phyloP scores from a whole-genome alignment of 2,888 invertebrate species.

The Noctua janthina region DNA sequence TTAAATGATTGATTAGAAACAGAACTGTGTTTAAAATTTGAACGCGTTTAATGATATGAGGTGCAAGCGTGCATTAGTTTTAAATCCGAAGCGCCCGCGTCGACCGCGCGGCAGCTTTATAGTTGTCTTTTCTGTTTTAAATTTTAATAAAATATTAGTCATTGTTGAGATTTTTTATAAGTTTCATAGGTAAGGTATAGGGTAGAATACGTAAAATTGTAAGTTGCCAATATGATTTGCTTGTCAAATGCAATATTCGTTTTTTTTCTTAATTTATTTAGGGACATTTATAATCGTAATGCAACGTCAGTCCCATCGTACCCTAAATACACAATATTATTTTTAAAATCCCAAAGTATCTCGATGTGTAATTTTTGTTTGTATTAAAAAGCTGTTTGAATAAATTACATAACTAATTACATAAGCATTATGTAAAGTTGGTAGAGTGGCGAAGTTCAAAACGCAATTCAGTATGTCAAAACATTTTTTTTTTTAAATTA shows the following conservation, averaged over 20 bases:
- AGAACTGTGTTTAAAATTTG: not conserved
- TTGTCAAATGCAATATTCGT: not conserved
- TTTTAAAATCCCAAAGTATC: not conserved
- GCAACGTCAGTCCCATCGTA: too few species aligned
- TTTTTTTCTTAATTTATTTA: too few species aligned
- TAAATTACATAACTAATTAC: not conserved
- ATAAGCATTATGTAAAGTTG: not conserved
- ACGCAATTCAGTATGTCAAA: too few species aligned
- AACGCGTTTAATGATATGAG: not conserved
- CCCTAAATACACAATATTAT: not conserved
- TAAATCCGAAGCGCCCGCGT: not conserved
- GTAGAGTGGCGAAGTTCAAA: not conserved
- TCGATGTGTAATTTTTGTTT: not conserved
- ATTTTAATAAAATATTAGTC: not conserved
- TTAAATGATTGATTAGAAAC: not conserved
- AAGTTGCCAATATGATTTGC: not conserved
- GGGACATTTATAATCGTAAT: too few species aligned
- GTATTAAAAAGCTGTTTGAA: not conserved
- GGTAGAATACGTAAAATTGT: not conserved
- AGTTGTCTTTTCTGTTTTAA: not conserved
- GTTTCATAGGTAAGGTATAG: too few species aligned
- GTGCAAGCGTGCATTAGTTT: not conserved
- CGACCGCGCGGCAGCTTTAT: too few species aligned
- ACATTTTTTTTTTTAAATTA: not conserved
- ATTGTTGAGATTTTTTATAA: not conserved